A percentile compares a stretch with the other conserved stretches of the same genome.
Evolutionary conservation across 2,797 vertebrate genomes (phyloP).

Genomic region (Rhincodon typus): DNA sequence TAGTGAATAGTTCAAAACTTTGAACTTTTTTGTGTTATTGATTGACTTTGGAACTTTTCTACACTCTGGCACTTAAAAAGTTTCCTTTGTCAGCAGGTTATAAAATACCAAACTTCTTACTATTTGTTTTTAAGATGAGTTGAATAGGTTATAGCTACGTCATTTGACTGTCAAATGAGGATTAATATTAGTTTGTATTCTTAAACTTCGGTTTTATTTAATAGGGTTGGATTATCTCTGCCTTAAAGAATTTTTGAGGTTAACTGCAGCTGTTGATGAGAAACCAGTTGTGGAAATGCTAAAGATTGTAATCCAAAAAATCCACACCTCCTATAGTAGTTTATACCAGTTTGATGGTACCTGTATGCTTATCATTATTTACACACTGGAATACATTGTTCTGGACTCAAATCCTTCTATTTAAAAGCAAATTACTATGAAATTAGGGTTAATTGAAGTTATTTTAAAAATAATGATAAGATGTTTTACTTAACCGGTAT

Average conservation of each 20-base stretch:
- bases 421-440: neutral
- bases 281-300: neutral
- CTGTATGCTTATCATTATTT: neutral
- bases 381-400: neutral
- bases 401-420: neutral
- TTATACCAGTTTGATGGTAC: neutral
- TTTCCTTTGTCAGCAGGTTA: too few species aligned
- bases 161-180: neutral
- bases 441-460: neutral
- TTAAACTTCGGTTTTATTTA: conserved; percentile 7
- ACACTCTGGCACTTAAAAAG: neutral
- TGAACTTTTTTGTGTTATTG: neutral
- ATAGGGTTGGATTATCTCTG: too few species aligned
- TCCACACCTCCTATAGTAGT: neutral
- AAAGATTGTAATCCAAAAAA: neutral
- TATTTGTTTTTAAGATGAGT: neutral
- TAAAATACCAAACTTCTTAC: neutral
- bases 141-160: neutral
- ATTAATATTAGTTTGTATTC: neutral
- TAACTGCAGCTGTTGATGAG: neutral
- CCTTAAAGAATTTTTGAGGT: neutral
- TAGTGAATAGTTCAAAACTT: neutral
- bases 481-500: neutral
- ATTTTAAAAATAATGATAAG: neutral
- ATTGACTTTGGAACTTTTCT: conserved; percentile 21